Percentiles rank a stretch among this genome's conserved stretches.
Conservation (phyloP, 2,113 vertebrate species). For the Butorides virescens region DNA sequence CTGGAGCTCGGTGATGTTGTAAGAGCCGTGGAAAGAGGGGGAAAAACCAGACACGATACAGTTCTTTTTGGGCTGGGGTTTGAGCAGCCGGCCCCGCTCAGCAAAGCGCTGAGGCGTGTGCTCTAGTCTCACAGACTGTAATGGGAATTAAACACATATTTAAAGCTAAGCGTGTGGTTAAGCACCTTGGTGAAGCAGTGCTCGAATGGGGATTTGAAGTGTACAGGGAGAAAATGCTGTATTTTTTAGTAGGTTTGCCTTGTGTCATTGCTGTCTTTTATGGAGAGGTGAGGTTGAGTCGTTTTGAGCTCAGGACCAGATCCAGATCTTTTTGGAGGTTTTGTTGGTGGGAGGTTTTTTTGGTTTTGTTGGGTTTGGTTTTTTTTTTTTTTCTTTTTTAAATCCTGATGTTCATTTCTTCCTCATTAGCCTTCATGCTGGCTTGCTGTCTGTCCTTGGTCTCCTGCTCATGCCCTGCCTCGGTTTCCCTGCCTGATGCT, state of each 20-base stretch:
- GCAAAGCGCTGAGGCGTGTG: not conserved
- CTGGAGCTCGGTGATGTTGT: not conserved
- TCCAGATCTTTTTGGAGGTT: not conserved
- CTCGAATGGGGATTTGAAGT: not conserved
- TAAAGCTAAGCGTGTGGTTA: not conserved
- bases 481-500: not conserved
- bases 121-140: not conserved
- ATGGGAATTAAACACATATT: conserved; percentile 13
- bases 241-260: not conserved
- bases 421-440: not conserved
- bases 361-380: not conserved
- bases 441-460: not conserved
- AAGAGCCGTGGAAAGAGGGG: not conserved
- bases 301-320: not conserved
- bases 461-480: not conserved
- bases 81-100: not conserved
- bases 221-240: not conserved
- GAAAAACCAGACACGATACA: not conserved
- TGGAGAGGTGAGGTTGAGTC: not conserved
- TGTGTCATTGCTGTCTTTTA: not conserved
- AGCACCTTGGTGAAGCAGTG: not conserved
- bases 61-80: not conserved
- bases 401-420: not conserved
- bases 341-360: not conserved
- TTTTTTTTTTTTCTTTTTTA: not conserved